Conservation (phyloP, 2,797 vertebrate genomes). For the Kryptopterus vitreolus region DNA sequence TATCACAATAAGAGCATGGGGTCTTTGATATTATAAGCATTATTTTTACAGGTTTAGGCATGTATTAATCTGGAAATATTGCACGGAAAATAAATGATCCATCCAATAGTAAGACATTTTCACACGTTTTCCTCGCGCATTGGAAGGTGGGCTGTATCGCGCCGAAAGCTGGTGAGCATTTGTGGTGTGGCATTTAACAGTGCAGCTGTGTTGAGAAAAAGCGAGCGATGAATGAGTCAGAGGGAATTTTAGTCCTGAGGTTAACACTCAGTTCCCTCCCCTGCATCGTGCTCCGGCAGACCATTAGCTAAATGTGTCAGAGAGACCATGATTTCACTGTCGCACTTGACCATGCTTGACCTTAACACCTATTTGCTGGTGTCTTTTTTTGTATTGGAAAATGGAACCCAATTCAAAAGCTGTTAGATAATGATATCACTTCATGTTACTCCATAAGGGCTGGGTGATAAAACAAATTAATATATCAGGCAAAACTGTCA, state of each 20-base stretch:
- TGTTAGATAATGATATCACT: neutral
- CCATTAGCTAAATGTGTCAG: conserved; percentile 38
- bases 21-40: neutral
- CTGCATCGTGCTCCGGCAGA: conserved; percentile 31
- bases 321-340: conserved; percentile 24
- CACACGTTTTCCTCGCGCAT: neutral
- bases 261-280: conserved; percentile 19
- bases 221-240: conserved; percentile 30
- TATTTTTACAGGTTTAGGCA: neutral
- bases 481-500: neutral
- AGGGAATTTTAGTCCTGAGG: conserved; percentile 38
- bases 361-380: conserved; percentile 5
- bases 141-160: neutral
- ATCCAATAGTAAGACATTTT: conserved; percentile 11
- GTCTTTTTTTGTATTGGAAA: neutral
- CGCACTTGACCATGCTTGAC: conserved; percentile 19
- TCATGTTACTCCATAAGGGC: neutral
- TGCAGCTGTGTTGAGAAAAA: conserved; percentile 23
- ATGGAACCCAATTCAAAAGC: neutral
- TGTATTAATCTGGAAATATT: neutral
- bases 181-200: conserved; percentile 28
- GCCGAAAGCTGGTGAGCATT: neutral
- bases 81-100: neutral
- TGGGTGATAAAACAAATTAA: neutral
- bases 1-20: neutral